Percentiles rank a stretch among this genome's conserved stretches.
Conservation (phyloP, 2,888 invertebrate species). For the Nomada ferruginata region DNA sequence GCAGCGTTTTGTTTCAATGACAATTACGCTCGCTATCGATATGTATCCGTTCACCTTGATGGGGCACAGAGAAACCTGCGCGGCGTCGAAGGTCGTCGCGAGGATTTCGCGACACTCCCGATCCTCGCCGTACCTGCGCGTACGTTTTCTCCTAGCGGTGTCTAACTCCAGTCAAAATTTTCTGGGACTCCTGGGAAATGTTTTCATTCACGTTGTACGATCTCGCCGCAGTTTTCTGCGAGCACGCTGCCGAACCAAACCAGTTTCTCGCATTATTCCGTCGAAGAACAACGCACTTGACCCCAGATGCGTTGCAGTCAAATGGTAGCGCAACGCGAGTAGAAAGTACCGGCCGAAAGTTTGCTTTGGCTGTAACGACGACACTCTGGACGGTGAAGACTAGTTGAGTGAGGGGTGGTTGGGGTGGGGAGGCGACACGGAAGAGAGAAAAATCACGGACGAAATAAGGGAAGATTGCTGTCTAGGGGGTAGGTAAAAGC, state of each 20-base stretch:
- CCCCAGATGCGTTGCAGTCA: constrained; percentile 13
- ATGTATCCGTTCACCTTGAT: constrained; percentile 53
- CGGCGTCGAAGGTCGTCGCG: constrained; percentile 37
- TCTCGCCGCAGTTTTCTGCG: neutral
- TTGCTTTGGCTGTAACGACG: constrained; percentile 7
- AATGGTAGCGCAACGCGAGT: constrained; percentile 12
- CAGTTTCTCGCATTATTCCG: neutral
- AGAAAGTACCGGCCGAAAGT: constrained; percentile 32
- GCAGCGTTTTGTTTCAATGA: constrained; percentile 57
- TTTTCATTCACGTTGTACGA: neutral
- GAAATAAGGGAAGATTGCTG: constrained; percentile 17
- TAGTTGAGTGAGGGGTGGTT: neutral
- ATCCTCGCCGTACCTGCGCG: constrained; percentile 3
- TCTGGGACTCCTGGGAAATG: neutral
- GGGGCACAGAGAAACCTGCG: constrained; percentile 6
- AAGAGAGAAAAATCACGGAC: constrained; percentile 11
- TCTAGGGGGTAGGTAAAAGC: neutral
- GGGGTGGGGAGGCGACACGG: neutral
- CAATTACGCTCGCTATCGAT: constrained; percentile 62
- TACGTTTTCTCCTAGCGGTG: neutral
- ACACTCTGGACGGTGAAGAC: neutral
- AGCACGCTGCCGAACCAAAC: neutral
- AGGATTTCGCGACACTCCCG: constrained; percentile 21
- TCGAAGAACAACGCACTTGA: constrained; percentile 46
- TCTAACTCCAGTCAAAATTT: neutral